These are phyloP conservation scores for Notarius quadriscutis DNA, from an alignment of 2,113 vertebrate genomes.

Conservation along the genomic window DNA sequence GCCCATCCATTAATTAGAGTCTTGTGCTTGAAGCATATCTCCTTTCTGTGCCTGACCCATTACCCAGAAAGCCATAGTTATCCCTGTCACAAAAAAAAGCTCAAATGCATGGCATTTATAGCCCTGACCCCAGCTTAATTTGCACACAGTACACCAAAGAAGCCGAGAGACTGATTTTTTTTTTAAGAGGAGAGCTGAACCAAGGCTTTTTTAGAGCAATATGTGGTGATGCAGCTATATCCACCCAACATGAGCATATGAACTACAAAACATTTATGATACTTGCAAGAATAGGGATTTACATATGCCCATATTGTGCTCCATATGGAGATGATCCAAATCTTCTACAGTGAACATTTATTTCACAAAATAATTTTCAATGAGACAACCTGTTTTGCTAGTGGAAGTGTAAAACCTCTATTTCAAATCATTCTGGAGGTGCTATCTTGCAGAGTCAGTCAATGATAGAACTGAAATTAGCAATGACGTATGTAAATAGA, in stretches of 20 bases:
- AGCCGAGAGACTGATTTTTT: not conserved
- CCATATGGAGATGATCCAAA: not conserved
- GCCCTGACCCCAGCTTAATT: constrained; percentile 36
- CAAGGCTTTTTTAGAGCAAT: constrained; percentile 30
- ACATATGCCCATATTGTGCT: not conserved
- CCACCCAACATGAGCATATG: constrained; percentile 11
- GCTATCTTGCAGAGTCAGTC: not conserved
- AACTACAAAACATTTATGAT: not conserved
- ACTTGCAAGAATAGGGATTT: not conserved
- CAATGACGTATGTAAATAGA: not conserved
- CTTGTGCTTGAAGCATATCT: constrained; percentile 23
- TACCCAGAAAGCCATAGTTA: constrained; percentile 45
- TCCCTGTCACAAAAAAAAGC: constrained; percentile 36
- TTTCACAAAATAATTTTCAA: not conserved
- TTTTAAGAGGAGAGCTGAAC: not conserved
- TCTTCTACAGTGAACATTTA: not conserved
- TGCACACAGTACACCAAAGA: constrained; percentile 21
- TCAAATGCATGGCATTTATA: constrained; percentile 42
- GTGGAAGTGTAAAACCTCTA: not conserved
- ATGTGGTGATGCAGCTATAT: constrained; percentile 15
- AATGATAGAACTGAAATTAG: not conserved
- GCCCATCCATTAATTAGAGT: constrained; percentile 47
- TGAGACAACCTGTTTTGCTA: not conserved
- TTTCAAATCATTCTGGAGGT: not conserved
- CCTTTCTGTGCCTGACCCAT: constrained; percentile 23